A percentile compares a stretch with the other conserved stretches of the same genome.
Conservation (phyloP, 2,888 invertebrate genomes). For the Pherbina coryleti region DNA sequence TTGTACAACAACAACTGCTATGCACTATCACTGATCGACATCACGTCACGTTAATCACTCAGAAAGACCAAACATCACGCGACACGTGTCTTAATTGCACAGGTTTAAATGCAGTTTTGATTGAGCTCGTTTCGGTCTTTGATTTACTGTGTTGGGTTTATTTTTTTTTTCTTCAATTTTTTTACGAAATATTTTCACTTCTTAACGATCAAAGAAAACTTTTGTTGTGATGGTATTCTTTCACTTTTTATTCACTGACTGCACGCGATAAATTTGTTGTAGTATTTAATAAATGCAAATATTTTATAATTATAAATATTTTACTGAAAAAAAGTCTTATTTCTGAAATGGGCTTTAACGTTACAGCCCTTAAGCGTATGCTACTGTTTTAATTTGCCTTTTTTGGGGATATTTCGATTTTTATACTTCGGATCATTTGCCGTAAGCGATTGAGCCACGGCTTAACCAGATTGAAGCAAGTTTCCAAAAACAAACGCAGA, state of each 20-base stretch:
- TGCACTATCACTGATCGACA: background rate
- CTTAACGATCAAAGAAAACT: background rate
- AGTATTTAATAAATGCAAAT: background rate
- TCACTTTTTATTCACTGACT: constrained; percentile 12
- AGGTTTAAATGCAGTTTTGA: constrained; percentile 6
- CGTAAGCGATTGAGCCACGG: background rate
- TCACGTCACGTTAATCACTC: constrained; percentile 17
- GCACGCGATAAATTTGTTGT: constrained; percentile 16
- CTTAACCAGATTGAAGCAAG: constrained; percentile 1
- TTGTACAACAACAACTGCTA: background rate
- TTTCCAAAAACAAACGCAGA: constrained; percentile 12
- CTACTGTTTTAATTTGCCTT: background rate
- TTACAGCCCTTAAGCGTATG: background rate
- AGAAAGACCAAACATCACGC: constrained; percentile 5
- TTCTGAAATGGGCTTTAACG: background rate
- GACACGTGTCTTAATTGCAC: constrained; percentile 8
- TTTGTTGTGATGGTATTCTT: background rate
- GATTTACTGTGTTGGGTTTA: background rate
- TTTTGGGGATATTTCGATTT: background rate
- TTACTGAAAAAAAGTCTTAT: background rate
- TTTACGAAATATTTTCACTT: constrained; percentile 10
- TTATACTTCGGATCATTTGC: background rate
- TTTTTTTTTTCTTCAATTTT: background rate
- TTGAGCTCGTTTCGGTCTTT: background rate
- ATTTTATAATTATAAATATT: background rate